Evolutionary conservation across 2,888 invertebrate species (phyloP).

Genomic region (Trichogramma dendrolimi): DNA sequence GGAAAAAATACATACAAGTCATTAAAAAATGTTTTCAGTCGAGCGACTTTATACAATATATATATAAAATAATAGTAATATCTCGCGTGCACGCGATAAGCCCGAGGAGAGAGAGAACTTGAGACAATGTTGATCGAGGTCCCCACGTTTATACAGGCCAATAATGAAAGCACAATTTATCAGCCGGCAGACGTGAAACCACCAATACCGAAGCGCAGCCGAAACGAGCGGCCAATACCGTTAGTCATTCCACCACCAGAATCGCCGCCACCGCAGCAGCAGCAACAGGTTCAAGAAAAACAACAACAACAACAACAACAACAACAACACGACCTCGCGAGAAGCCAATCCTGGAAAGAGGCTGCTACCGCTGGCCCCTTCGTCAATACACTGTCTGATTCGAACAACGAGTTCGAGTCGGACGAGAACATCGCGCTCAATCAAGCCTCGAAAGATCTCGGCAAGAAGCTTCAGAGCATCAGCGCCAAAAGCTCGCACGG

Average conservation of each 20-base stretch:
- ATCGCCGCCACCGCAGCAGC: not conserved
- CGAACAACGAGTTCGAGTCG: not conserved
- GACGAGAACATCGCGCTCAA: constrained; percentile 7
- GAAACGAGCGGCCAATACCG: constrained; percentile 44
- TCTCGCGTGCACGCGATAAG: too few species aligned
- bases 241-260: not conserved
- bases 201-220: constrained; percentile 54
- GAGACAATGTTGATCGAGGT: too few species aligned
- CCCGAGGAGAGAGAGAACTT: too few species aligned
- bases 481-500: constrained; percentile 33
- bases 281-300: not conserved
- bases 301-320: not conserved
- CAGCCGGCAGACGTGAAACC: constrained; percentile 44
- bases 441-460: constrained; percentile 43
- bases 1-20: too few species aligned
- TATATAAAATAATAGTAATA: too few species aligned
- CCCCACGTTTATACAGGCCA: too few species aligned
- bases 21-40: too few species aligned
- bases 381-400: not conserved
- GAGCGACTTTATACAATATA: too few species aligned
- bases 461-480: constrained; percentile 42
- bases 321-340: constrained; percentile 9
- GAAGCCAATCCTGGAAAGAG: constrained; percentile 1
- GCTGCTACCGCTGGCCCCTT: not conserved
- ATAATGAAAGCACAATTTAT: too few species aligned